Conservation (phyloP, 1,140 invertebrate species). For the Drosophila persimilis region DNA sequence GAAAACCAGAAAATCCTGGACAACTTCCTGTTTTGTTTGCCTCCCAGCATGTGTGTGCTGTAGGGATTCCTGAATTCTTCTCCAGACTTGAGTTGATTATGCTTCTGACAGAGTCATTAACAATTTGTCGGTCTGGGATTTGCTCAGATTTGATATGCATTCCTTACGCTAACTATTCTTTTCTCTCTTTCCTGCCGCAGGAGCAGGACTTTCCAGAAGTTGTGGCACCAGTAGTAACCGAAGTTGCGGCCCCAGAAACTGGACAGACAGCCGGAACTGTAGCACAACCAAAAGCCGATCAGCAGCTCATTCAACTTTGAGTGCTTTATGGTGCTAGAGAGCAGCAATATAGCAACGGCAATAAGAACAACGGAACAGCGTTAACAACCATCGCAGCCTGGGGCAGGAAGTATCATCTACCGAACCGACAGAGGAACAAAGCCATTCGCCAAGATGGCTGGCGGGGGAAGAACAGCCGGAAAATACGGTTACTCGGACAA, state of each 20-base stretch:
- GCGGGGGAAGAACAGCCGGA: constrained; percentile 77
- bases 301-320: constrained; percentile 31
- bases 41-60: constrained; percentile 7
- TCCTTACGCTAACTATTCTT: constrained; percentile 1
- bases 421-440: constrained; percentile 43
- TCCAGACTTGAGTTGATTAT: constrained; percentile 47
- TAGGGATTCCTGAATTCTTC: constrained; percentile 37
- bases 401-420: constrained; percentile 45
- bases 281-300: constrained; percentile 42
- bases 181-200: constrained; percentile 18
- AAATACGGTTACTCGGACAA: constrained; percentile 82
- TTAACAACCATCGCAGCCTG: constrained; percentile 25
- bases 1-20: constrained; percentile 23
- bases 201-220: not conserved
- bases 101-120: constrained; percentile 57
- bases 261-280: constrained; percentile 8
- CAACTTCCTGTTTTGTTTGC: constrained; percentile 6
- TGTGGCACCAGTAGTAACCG: not conserved
- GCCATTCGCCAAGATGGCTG: constrained; percentile 75
- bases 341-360: constrained; percentile 10
- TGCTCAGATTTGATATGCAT: constrained; percentile 50
- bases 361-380: constrained; percentile 13
- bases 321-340: constrained; percentile 45
- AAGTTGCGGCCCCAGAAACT: not conserved
- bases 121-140: constrained; percentile 46